Base-by-base conservation (phyloP, 2,888 invertebrate species). In the Sphaeridia pumilis region DNA sequence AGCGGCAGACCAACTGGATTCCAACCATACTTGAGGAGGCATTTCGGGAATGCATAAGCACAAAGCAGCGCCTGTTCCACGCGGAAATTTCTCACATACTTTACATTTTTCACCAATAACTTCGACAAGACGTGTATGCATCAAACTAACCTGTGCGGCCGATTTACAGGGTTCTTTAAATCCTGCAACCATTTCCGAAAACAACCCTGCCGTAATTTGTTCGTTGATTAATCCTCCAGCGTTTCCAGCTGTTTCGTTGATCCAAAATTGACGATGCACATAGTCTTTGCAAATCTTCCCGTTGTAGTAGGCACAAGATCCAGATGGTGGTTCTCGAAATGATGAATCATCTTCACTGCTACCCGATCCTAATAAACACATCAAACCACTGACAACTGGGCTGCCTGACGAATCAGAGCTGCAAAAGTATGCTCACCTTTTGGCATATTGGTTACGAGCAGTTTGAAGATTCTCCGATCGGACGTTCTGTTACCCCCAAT, bases 31-130 rank as follows among this genome's bases (percentile, higher is more conserved):
- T 79, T 78, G 65, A 80, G 73, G 56, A 82, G 76, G 68, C 90
- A 92, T 67, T 83, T 82, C 2, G 93, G 93, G 73, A 93, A 94
- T 46, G 92, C 89, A 72, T 87, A 90, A 54, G 86, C 81, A 72
- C 94, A 94, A 17, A 94, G 73, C 69, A 94, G 76, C 76, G 82
- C 87, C 80, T 81, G 60, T n/a, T n/a, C n/a, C n/a, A n/a, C n/a
- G n/a, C n/a, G n/a, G n/a, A n/a, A n/a, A n/a, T n/a, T n/a, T n/a
- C n/a, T n/a, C n/a, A n/a, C n/a, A n/a, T n/a, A n/a, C n/a, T n/a
- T n/a, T n/a, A n/a, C n/a, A n/a, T n/a, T n/a, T n/a, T n/a, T n/a
- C n/a, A n/a, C n/a, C n/a, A n/a, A n/a, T n/a, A n/a, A n/a, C n/a
- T n/a, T n/a, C n/a, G n/a, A n/a, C n/a, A n/a, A n/a, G n/a, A n/a